Evolutionary conservation across 2,888 invertebrate species (phyloP).

Genomic region (Ceriagrion tenellum): DNA sequence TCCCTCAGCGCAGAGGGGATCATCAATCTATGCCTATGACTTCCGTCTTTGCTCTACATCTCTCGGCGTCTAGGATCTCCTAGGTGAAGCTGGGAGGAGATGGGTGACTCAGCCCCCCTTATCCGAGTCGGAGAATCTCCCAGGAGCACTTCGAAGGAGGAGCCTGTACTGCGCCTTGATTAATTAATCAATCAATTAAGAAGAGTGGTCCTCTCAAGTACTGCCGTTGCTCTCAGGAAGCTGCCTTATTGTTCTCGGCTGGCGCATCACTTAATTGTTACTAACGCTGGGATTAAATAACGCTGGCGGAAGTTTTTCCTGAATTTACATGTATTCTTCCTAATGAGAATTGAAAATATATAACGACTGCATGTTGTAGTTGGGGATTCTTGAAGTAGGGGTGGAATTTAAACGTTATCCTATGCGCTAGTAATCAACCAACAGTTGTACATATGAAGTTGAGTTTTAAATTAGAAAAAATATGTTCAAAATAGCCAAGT

Average conservation of each 20-base stretch:
- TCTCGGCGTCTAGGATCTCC: conserved; percentile 3
- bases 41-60: neutral
- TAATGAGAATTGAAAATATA: neutral
- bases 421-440: no score
- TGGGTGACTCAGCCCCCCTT: neutral
- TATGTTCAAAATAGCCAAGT: no score
- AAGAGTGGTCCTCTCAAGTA: neutral
- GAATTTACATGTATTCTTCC: neutral
- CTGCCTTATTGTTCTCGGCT: neutral
- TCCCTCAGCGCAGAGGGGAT: neutral
- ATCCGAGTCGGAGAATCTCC: conserved; percentile 30
- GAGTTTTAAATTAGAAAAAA: no score
- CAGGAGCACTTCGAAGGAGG: neutral
- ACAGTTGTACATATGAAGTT: no score
- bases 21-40: neutral
- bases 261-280: neutral
- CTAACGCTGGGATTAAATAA: neutral
- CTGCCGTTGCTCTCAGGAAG: neutral
- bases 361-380: no score
- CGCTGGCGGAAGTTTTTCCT: neutral
- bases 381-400: no score
- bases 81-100: neutral
- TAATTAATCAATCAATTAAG: conserved; percentile 36
- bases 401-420: no score
- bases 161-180: neutral